Evolutionary conservation across 1,140 invertebrate genomes (phyloP), one percentile per base, ranked within the genome.

Genomic region (Probaryconus sp.): DNA sequence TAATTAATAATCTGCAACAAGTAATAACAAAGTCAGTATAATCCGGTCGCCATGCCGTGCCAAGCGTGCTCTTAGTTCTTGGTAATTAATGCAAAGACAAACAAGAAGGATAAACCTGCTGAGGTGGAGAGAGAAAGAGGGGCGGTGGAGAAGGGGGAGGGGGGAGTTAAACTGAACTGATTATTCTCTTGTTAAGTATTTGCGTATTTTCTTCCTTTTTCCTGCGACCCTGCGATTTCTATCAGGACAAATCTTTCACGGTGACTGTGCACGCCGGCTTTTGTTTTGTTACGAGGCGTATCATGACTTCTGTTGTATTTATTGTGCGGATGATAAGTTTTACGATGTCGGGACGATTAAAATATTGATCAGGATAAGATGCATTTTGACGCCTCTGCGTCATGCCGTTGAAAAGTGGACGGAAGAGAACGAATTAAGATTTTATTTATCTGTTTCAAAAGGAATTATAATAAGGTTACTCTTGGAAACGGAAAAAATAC

Each of bases 1-100:
- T 85, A 87, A 88, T 87, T 87, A 87, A 87, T 88, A 87, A 88
- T 88, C 84, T 81, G 81, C 82, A 87, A 86, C 84, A 85, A 87
- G 85, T 87, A 85, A 87, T 84, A 88, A 85, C 86, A 84, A 86
- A 86, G 84, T 70, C 79, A 67, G 83, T 68, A 68, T 86, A 88
- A 88, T 88, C 85, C 84, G 81, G 78, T 72, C 76, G 79, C 81
- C 77, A 67, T 78, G 75, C 69, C 77, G 72, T 68, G 81, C 79
- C 78, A 79, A 83, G 80, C 79, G 65, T 79, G 74, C 85, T 87
- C 85, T 87, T 87, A 86, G 87, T 88, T 87, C 85, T 83, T 78
- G 78, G 84, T 88, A 88, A 88, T 88, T 88, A 88, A 88, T 87
- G 82, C 81, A 83, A 87, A 87, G 85, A 85, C 85, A 87, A 88